Conservation (phyloP, 1,140 invertebrate genomes). For the Phymastichus coffea region DNA sequence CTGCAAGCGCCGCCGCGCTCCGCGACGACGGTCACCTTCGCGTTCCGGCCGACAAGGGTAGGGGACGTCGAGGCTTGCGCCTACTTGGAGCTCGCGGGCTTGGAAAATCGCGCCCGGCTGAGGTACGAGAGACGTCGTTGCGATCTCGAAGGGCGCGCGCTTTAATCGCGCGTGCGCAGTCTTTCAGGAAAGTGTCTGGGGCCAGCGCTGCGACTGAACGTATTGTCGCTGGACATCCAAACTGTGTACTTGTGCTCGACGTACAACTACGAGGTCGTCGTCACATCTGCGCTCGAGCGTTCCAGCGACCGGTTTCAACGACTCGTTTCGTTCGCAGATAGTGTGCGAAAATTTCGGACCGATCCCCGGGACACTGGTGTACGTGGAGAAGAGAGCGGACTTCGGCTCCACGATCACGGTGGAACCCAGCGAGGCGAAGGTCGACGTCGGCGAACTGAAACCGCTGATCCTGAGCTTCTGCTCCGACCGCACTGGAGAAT, state of each 20-base stretch:
- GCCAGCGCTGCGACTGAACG: constrained; percentile 44
- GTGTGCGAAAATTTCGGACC: constrained; percentile 39
- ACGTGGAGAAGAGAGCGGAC: constrained; percentile 29
- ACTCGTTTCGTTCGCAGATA: too few relatives aligned
- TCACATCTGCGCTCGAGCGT: too few relatives aligned
- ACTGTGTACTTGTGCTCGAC: constrained; percentile 41
- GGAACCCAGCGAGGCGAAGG: constrained; percentile 25
- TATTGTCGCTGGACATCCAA: constrained; percentile 39
- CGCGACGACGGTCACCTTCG: constrained; percentile 34
- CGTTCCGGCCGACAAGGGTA: constrained; percentile 42
- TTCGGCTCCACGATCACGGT: constrained; percentile 39
- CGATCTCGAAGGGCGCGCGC: too few relatives aligned
- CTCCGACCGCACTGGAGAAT: constrained; percentile 41
- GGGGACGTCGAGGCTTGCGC: constrained; percentile 36
- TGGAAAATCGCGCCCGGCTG: constrained; percentile 42
- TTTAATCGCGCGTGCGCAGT: too few relatives aligned
- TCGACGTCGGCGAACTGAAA: constrained; percentile 36
- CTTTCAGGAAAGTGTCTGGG: constrained; percentile 42
- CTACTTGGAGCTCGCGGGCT: constrained; percentile 46
- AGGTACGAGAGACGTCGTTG: constrained; percentile 31
- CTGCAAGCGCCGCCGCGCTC: constrained; percentile 45
- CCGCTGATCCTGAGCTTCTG: constrained; percentile 41
- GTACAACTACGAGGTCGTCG: constrained; percentile 48
- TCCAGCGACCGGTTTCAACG: too few relatives aligned
- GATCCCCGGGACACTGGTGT: constrained; percentile 39